A percentile compares a stretch with the other conserved stretches of the same genome.
phyloP scores from a whole-genome alignment of 2,113 vertebrate genomes.

The Azemiops feae region DNA sequence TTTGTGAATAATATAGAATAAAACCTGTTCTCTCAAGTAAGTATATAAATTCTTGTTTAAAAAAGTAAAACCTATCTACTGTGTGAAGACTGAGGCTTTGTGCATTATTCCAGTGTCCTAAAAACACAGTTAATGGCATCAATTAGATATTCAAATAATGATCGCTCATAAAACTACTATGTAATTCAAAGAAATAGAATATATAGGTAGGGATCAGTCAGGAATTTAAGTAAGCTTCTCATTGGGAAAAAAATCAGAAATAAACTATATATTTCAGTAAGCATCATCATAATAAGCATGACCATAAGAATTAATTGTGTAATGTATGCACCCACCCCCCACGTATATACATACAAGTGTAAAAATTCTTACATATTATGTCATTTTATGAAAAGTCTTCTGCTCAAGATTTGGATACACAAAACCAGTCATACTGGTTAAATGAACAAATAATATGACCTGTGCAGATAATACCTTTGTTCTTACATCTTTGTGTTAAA shows the following conservation, averaged over 20 bases:
- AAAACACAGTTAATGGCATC: not conserved
- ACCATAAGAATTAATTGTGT: not conserved
- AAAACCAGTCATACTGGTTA: not conserved
- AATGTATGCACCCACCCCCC: no score
- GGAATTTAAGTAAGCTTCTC: not conserved
- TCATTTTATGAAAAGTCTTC: not conserved
- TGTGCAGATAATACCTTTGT: not conserved
- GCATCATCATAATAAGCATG: not conserved
- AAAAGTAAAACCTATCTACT: not conserved
- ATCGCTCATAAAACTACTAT: not conserved
- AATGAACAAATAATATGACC: not conserved
- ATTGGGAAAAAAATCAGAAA: not conserved
- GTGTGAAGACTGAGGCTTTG: not conserved
- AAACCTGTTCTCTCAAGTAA: not conserved
- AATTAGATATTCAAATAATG: conserved; percentile 41
- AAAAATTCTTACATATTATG: not conserved
- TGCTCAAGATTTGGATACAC: not conserved
- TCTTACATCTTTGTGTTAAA: not conserved
- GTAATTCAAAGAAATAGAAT: not conserved
- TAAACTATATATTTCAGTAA: not conserved
- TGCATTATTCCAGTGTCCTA: not conserved
- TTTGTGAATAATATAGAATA: not conserved
- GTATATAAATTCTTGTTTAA: not conserved
- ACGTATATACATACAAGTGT: not conserved
- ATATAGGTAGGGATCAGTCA: not conserved